A percentile compares a stretch with the other conserved stretches of the same genome.
Evolutionary conservation across 2,797 vertebrate genomes (phyloP).

Genomic region (Todus mexicanus): DNA sequence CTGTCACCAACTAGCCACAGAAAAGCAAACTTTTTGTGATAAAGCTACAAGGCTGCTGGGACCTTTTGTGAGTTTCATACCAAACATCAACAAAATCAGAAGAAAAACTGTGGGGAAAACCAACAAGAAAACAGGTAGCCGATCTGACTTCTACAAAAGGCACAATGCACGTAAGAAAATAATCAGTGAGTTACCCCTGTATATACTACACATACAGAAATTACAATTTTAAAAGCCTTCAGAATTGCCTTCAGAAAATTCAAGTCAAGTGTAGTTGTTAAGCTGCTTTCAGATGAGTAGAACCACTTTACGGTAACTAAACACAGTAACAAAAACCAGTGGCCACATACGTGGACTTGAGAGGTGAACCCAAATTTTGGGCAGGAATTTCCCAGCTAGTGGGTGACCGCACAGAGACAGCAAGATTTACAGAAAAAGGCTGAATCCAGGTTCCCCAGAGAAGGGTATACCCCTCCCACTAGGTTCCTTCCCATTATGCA

Average conservation of each 20-base stretch:
- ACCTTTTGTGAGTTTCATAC: not conserved
- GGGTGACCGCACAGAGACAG: not conserved
- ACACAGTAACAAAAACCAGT: not conserved
- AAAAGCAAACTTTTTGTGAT: not conserved
- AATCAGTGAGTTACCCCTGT: not conserved
- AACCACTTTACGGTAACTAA: not conserved
- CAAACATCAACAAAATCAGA: not conserved
- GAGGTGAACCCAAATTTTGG: not conserved
- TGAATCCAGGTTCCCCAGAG: not conserved
- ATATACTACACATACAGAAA: not conserved
- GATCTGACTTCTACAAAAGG: not conserved
- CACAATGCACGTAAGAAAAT: not conserved
- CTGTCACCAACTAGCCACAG: not conserved
- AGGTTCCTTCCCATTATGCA: not conserved
- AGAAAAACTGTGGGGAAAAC: not conserved
- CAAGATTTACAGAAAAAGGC: not conserved
- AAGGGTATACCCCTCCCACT: not conserved
- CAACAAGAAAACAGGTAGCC: not conserved
- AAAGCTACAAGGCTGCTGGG: not conserved
- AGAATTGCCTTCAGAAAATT: not conserved
- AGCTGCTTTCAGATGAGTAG: not conserved
- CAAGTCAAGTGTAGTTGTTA: not conserved
- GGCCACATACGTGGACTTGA: accelerated
- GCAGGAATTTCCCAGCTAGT: not conserved
- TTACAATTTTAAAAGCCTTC: not conserved